These are phyloP conservation scores for Monarcha castaneiventris DNA, from an alignment of 2,113 vertebrate genomes.

Conservation along the genomic window DNA sequence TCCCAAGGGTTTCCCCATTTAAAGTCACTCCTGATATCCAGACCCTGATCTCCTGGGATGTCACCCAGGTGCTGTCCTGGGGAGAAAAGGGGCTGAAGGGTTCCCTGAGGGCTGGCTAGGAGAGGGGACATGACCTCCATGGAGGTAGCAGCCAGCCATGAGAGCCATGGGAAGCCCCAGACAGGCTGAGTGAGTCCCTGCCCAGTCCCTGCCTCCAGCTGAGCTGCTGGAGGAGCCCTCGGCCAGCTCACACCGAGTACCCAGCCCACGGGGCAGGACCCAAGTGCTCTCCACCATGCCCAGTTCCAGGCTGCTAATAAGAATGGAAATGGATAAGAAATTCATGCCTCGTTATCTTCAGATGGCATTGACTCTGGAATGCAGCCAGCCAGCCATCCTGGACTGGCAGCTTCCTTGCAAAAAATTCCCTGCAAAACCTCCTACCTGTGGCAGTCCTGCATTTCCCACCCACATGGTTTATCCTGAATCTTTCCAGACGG, in stretches of 20 bases:
- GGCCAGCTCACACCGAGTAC: accelerated
- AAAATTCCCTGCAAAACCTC: background rate
- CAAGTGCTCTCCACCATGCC: background rate
- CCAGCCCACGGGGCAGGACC: background rate
- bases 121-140: background rate
- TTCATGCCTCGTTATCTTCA: background rate
- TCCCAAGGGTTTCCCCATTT: background rate
- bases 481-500: background rate
- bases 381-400: background rate
- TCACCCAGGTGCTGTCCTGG: background rate
- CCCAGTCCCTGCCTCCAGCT: background rate
- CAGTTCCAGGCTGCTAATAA: background rate
- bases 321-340: background rate
- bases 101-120: background rate
- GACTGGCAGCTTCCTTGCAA: background rate
- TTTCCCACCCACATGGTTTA: background rate
- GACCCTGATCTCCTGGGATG: background rate
- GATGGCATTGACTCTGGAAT: background rate
- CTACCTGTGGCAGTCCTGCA: background rate
- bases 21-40: background rate
- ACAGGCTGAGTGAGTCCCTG: background rate
- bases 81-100: background rate
- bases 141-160: background rate
- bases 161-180: background rate
- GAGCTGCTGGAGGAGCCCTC: background rate